Percentiles rank a stretch among this genome's conserved stretches.
These are phyloP conservation scores for Atta colombica DNA, from an alignment of 1,140 invertebrate species.

Conservation along the genomic window DNA sequence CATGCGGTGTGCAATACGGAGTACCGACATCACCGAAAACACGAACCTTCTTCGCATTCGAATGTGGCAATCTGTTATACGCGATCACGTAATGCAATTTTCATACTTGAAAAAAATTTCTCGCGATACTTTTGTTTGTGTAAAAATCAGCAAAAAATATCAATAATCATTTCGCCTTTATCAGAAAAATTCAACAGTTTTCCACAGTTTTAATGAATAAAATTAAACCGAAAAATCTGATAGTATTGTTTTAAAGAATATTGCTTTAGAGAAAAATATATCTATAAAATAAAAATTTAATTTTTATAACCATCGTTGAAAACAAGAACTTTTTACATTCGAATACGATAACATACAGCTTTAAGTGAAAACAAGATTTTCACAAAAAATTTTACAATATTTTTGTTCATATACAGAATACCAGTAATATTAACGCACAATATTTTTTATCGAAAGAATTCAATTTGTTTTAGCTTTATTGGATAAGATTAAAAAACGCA, in stretches of 20 bases:
- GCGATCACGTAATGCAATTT: background rate
- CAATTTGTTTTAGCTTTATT: constrained; percentile 40
- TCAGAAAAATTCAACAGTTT: background rate
- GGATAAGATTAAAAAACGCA: constrained; percentile 37
- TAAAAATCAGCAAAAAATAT: background rate
- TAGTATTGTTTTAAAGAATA: background rate
- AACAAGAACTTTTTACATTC: constrained; percentile 26
- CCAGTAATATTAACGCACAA: constrained; percentile 7
- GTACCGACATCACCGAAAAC: constrained; percentile 46
- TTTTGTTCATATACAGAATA: constrained; percentile 31
- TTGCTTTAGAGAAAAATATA: constrained; percentile 21
- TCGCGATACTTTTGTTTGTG: background rate
- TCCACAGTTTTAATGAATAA: background rate
- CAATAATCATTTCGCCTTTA: background rate
- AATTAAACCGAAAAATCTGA: constrained; percentile 21
- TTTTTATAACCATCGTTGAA: constrained; percentile 29
- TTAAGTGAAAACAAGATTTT: constrained; percentile 11
- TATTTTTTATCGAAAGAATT: constrained; percentile 40
- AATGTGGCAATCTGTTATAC: constrained; percentile 15
- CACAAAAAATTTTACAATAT: constrained; percentile 34
- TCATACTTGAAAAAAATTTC: background rate
- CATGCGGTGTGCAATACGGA: constrained; percentile 54
- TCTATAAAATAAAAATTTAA: constrained; percentile 24
- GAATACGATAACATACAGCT: constrained; percentile 3
- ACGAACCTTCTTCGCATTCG: constrained; percentile 24